These are phyloP conservation scores for Epizoanthus scotinus DNA, from an alignment of 92 coral and sea anemone genomes.

Conservation along the genomic window DNA sequence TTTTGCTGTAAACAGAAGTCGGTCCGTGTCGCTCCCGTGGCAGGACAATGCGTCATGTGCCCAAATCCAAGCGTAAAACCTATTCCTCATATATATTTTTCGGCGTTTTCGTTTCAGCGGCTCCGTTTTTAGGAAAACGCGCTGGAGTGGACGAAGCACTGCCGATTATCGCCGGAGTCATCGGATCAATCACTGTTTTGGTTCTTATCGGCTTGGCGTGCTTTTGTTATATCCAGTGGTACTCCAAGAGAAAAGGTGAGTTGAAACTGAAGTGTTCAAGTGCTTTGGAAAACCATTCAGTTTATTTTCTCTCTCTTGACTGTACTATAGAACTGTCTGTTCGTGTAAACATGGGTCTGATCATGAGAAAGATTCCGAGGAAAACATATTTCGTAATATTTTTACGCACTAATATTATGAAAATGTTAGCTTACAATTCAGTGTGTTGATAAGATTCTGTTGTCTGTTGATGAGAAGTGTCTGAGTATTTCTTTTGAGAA, in stretches of 20 bases:
- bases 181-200: slow-evolving; percentile 65
- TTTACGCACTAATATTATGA: background rate
- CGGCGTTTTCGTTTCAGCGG: slow-evolving; percentile 49
- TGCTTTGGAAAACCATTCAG: background rate
- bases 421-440: too few species aligned
- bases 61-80: slow-evolving; percentile 1
- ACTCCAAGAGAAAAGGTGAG: slow-evolving; percentile 50
- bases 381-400: background rate
- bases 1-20: slow-evolving; percentile 4
- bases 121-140: slow-evolving; percentile 60
- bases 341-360: background rate
- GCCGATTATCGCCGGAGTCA: slow-evolving; percentile 81
- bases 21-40: background rate
- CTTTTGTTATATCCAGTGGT: slow-evolving; percentile 65
- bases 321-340: background rate
- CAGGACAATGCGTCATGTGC: background rate
- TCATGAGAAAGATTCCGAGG: background rate
- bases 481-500: background rate
- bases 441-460: background rate
- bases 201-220: slow-evolving; percentile 66
- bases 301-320: background rate
- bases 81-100: slow-evolving; percentile 30
- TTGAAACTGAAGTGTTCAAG: background rate
- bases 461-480: background rate
- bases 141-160: slow-evolving; percentile 44